Evolutionary conservation across 1,140 invertebrate species (phyloP).

Genomic region (Pseudomyrmex pallidus): DNA sequence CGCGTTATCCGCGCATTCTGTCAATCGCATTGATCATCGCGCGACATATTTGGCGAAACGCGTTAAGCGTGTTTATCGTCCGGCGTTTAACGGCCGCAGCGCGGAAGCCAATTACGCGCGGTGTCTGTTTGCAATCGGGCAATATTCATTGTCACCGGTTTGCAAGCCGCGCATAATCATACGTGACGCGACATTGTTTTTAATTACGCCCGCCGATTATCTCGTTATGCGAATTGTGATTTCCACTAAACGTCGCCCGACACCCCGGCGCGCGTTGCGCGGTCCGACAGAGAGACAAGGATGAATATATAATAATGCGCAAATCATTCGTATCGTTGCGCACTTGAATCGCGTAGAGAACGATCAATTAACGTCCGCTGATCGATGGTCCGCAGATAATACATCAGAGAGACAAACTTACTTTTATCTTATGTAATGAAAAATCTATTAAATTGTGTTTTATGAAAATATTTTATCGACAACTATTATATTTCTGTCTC

Average conservation of each 20-base stretch:
- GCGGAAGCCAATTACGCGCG: constrained; percentile 68
- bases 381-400: neutral
- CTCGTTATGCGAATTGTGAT: constrained; percentile 61
- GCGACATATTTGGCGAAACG: constrained; percentile 60
- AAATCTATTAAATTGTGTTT: neutral
- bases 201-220: constrained; percentile 58
- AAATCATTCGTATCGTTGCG: neutral
- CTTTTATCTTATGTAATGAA: neutral
- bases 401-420: neutral
- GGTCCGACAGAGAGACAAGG: neutral
- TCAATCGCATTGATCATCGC: constrained; percentile 63
- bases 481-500: too few species aligned
- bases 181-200: constrained; percentile 59
- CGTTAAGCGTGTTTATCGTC: constrained; percentile 63
- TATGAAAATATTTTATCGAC: neutral
- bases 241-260: constrained; percentile 48
- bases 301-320: constrained; percentile 7
- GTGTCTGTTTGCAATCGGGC: constrained; percentile 63
- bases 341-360: neutral
- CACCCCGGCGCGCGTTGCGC: neutral
- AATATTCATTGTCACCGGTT: constrained; percentile 58
- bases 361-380: constrained; percentile 27
- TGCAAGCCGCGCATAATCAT: constrained; percentile 54
- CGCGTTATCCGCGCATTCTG: constrained; percentile 59
- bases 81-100: constrained; percentile 66